phyloP scores from a whole-genome alignment of 2,888 invertebrate genomes.

The Pristionchus fissidentatus region DNA sequence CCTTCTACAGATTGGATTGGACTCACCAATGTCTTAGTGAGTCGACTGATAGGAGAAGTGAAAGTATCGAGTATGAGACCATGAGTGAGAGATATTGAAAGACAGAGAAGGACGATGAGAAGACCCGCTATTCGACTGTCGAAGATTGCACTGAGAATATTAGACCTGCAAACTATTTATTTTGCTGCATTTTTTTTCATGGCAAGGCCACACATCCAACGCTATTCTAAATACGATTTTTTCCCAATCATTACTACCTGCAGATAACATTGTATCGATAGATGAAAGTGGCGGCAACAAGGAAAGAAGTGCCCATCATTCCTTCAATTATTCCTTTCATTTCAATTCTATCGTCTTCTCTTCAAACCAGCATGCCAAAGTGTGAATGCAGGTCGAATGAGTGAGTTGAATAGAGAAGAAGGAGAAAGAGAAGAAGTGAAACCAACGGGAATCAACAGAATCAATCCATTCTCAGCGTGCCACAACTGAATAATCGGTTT shows the following conservation, averaged over 20 bases:
- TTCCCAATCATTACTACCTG: no score
- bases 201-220: no score
- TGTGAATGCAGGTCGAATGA: constrained; percentile 34
- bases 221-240: no score
- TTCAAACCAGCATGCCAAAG: constrained; percentile 21
- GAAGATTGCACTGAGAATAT: background rate
- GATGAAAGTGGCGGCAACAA: constrained; percentile 6
- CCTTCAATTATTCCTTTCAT: constrained; percentile 2
- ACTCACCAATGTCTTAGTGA: background rate
- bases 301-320: constrained; percentile 33
- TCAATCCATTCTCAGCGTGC: constrained; percentile 1
- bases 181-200: no score
- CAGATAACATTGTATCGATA: constrained; percentile 29
- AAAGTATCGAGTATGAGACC: background rate
- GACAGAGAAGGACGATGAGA: background rate
- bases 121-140: background rate
- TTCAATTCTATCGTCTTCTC: background rate
- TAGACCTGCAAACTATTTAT: background rate
- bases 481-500: background rate
- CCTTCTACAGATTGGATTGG: background rate
- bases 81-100: background rate
- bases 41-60: background rate
- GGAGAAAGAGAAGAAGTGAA: constrained; percentile 1
- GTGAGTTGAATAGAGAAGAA: background rate
- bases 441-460: constrained; percentile 27